Conservation (phyloP, 2,113 vertebrate genomes). For the Barbus barbus region DNA sequence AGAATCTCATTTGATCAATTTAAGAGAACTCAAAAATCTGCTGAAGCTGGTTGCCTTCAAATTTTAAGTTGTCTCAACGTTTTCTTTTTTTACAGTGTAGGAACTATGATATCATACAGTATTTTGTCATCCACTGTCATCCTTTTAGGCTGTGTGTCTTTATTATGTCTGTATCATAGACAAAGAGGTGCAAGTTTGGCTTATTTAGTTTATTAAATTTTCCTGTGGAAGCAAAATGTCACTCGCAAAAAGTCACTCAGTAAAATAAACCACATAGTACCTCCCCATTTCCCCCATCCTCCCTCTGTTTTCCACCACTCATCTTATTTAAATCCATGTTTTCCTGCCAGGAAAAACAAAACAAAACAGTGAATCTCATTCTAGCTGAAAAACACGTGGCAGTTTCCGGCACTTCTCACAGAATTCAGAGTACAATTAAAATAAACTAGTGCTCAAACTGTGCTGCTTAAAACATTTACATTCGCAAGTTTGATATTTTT, state of each 20-base stretch:
- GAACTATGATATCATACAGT: not conserved
- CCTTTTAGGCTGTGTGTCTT: slow-evolving; percentile 2
- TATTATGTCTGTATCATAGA: not conserved
- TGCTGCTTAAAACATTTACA: not conserved
- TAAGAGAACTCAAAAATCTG: no score
- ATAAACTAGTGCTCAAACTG: not conserved
- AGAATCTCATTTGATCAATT: no score
- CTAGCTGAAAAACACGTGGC: slow-evolving; percentile 60
- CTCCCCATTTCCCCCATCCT: slow-evolving; percentile 13
- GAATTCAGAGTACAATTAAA: not conserved
- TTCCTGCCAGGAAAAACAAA: slow-evolving; percentile 4
- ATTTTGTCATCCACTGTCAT: slow-evolving; percentile 3
- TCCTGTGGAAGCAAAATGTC: not conserved
- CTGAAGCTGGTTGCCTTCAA: no score
- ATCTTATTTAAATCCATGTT: not conserved
- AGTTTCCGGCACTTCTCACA: not conserved
- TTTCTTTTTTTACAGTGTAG: no score
- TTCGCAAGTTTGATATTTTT: not conserved
- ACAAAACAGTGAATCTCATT: slow-evolving; percentile 65
- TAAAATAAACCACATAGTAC: slow-evolving; percentile 9
- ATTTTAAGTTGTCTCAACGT: no score
- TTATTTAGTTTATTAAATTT: not conserved
- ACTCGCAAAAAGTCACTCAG: not conserved
- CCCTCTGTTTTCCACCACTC: slow-evolving; percentile 6
- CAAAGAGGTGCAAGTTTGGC: not conserved